phyloP scores from a whole-genome alignment of 2,888 invertebrate species.

The Hydroisotoma schaefferi region DNA sequence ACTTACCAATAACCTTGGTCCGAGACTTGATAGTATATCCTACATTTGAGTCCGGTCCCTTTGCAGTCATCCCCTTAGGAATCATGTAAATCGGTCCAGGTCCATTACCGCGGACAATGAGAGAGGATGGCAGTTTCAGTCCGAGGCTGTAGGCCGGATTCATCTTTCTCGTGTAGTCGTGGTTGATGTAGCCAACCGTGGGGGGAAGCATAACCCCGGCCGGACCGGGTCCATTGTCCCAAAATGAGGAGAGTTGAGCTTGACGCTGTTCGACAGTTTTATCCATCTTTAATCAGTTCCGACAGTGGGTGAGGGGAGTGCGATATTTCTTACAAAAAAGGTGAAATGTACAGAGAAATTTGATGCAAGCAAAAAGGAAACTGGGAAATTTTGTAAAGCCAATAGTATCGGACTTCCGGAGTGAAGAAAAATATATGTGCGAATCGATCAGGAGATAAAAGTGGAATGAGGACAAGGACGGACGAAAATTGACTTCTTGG shows the following conservation, averaged over 20 bases:
- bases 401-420: too few species aligned
- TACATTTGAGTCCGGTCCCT: slow-evolving; percentile 33
- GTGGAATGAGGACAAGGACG: too few species aligned
- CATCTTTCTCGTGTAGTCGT: slow-evolving; percentile 60
- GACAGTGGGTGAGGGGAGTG: neutral
- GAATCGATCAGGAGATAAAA: too few species aligned
- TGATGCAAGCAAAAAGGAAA: too few species aligned
- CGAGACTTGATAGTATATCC: slow-evolving; percentile 30
- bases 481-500: too few species aligned
- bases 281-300: slow-evolving; percentile 5
- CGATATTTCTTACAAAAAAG: neutral
- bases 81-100: slow-evolving; percentile 44
- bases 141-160: slow-evolving; percentile 42
- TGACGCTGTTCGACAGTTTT: slow-evolving; percentile 25
- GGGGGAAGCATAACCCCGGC: slow-evolving; percentile 63
- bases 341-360: too few species aligned
- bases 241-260: slow-evolving; percentile 19
- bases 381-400: too few species aligned
- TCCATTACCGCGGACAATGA: slow-evolving; percentile 38
- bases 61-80: slow-evolving; percentile 39
- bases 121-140: slow-evolving; percentile 39
- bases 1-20: slow-evolving; percentile 30
- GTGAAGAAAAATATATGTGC: too few species aligned
- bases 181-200: slow-evolving; percentile 60
- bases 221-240: slow-evolving; percentile 61